Base-by-base conservation (phyloP, 2,888 invertebrate genomes). In the Drymonia ruficornis region DNA sequence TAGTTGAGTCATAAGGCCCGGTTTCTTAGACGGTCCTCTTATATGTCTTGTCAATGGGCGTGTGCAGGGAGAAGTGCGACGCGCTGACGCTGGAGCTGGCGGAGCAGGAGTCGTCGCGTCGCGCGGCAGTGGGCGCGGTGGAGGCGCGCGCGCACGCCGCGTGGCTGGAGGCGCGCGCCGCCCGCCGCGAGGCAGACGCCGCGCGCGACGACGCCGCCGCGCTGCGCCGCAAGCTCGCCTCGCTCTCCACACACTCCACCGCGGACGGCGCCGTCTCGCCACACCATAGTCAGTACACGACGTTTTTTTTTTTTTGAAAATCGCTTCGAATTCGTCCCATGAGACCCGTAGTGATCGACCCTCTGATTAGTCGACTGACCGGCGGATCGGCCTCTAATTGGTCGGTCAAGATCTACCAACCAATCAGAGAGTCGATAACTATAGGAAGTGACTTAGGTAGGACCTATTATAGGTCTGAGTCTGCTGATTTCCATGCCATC, bases 61-160 rank as follows among this genome's bases (percentile, higher is more conserved):
- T 23, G 23, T 13, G 49, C 53, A 95, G 95, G 62, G 94, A 94
- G 74, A 95, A 94, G 79, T 94, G 95, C 76, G 95, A 95, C 77
- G 93, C 94, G 52, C 83, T 98, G 60, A 96, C 96, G 55, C 94
- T 96, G 53, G 98, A 98, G 91, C 95, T 98, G 59, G 94, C 97
- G n/a, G 97, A 97, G 55, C 97, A 97, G 83, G 96, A 97, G 82
- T 96, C 94, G 1, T 84, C 90, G 7, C 93, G 93, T 16, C 94
- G 94, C 72, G 86, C 93, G 0, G 97, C 97, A 76, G 95, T 97
- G 65, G 94, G 97, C 52, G 94, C 95, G 55, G 93, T 97, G 55
- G 98, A 98, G 86, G 95, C 96, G 72, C 96, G 97, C 65, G 96
- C 97, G 15, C 97, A 98, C 85, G 96, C 96, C 76, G 96, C 96